Evolutionary conservation across 2,797 vertebrate species (phyloP).

Genomic region (Tokudaia tokunoshimensis): DNA sequence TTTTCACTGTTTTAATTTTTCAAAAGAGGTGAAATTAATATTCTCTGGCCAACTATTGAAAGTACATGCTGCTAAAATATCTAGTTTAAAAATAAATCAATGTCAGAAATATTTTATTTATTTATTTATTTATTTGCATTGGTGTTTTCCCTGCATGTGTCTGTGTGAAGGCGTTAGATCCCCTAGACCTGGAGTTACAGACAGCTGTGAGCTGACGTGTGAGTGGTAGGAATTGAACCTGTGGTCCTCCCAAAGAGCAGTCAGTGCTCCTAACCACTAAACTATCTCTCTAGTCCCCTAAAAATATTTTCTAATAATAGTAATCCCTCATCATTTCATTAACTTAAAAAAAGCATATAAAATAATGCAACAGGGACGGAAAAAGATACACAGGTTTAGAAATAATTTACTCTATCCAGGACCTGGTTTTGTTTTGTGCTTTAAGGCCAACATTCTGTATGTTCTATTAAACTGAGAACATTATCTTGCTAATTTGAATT

Average conservation of each 20-base stretch:
- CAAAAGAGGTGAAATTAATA: slow-evolving; percentile 24
- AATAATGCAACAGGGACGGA: not conserved
- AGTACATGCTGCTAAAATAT: slow-evolving; percentile 23
- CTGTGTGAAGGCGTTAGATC: not conserved
- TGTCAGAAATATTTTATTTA: not conserved
- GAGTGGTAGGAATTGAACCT: not conserved
- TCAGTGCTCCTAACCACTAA: not conserved
- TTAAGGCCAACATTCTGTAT: slow-evolving; percentile 18
- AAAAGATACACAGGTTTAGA: slow-evolving; percentile 14
- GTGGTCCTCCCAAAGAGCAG: not conserved
- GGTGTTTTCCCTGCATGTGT: not conserved
- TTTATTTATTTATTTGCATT: not conserved
- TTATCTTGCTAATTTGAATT: slow-evolving; percentile 23
- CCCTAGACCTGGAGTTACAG: not conserved
- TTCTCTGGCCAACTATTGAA: slow-evolving; percentile 5
- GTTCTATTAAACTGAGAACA: not conserved
- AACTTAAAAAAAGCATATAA: not conserved
- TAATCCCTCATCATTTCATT: not conserved
- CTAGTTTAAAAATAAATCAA: not conserved
- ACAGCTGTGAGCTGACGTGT: not conserved
- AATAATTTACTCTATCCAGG: not conserved
- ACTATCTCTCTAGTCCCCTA: not conserved
- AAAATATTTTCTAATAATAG: slow-evolving; percentile 20
- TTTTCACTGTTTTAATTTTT: slow-evolving; percentile 46
- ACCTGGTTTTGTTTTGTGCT: slow-evolving; percentile 51